Base-by-base conservation (phyloP, 2,888 invertebrate species). In the Lysandra bellargus region DNA sequence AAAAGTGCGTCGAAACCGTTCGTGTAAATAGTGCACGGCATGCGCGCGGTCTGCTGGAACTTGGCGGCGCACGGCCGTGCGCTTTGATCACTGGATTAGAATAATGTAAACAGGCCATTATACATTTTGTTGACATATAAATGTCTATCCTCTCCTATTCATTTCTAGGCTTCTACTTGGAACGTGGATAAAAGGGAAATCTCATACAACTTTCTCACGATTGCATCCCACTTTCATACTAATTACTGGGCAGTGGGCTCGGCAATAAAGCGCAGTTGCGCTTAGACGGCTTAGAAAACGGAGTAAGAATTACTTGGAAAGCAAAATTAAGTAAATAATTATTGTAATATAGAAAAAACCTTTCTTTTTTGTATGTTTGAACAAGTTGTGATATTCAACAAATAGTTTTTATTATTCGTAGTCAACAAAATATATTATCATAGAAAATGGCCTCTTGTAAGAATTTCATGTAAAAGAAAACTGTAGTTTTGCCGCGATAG, bases 271-370 rank as follows among this genome's bases (percentile, higher is more conserved):
- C 61, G 12, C 64, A 64, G 30, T 64, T 64, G 30, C 23, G 64
- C 23, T 64, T 64, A 64, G 64, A 64, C 30, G 30, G 64, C 23
- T 64, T 64, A 30, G 64, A 64, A 64, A 64, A n/a, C 61, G 61
- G 2, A 61, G 17, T 61, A 23, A 61, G 23, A 61, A 61, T 23
- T 61, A 23, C n/a, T 9, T 64, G 23, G 61, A 64, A 64, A 23
- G 7, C 61, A n/a, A 61, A 61, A 61, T 61, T 61, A 61, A n/a
- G 6, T n/a, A 61, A 12, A 17, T 23, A 23, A n/a, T 14, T 61
- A n/a, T 61, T n/a, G 5, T 7, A 44, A 61, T 61, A 61, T 5
- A 23, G 23, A 61, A 61, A 6, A 61, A 7, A 61, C 3, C 7
- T 44, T 40, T 44, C 44, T 7, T 1, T 7, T 44, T 44, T 44